Base-by-base conservation (phyloP, 2,113 vertebrate genomes). In the Genyomyrus donnyi region DNA sequence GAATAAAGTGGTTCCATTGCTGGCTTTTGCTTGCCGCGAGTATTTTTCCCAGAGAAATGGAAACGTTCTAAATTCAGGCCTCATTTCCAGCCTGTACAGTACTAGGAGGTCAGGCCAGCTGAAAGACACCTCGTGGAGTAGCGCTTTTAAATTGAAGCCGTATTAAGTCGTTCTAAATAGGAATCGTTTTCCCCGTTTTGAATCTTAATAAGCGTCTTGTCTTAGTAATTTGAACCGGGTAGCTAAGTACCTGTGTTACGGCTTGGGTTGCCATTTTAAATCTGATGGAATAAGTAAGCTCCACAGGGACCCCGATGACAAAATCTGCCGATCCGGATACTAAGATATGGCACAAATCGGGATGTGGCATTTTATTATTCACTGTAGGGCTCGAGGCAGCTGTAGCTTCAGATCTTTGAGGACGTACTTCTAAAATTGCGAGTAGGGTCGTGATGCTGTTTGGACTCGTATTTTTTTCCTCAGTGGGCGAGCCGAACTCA, bases 1-100 rank as follows among this genome's bases (percentile, higher is more conserved):
- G 90, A 90, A 89, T 77, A 70, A 7, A 35, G 6, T 45, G 48
- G 49, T 89, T 84, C 31, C 48, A 87, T 45, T 62, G 19, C 89
- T 62, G 80, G 53, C 80, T 42, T 84, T 58, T n/a, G 48, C 89
- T 83, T 89, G 27, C 39, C 45, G 52, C 19, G 56, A 42, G 52
- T 62, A 45, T 35, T 53, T 45, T 62, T 84, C 45, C 77, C 50
- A 17, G 35, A 56, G 49, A 53, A 89, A 45, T 52, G 74, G 27
- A 83, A 52, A 58, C n/a, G 15, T 35, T 56, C 53, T 58, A 15
- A 42, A 42, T 88, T 62, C 85, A 35, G 85, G 49, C 85, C 50
- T 50, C 85, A 87, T 53, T 53, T 53, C 27, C 31, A 10, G 48
- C 85, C 48, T 19, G 50, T 53, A 19, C 27, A 15, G 85, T 53